phyloP scores from a whole-genome alignment of 2,888 invertebrate species.

The Opisthograptis luteolata region DNA sequence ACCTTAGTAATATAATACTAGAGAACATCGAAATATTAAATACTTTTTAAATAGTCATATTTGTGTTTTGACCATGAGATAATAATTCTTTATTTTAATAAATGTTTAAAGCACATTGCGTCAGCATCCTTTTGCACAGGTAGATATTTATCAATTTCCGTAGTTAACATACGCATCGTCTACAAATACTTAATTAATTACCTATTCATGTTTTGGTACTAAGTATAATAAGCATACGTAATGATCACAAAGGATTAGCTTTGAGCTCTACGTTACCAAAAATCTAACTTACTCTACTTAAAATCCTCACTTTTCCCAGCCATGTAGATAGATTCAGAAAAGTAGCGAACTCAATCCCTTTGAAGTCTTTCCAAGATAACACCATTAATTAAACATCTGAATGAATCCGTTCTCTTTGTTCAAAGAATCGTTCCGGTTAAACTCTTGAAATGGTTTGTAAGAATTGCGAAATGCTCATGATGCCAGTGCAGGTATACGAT shows the following conservation, averaged over 20 bases:
- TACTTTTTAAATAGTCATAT: too few species aligned
- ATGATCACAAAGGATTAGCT: too few species aligned
- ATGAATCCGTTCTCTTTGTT: conserved; percentile 24
- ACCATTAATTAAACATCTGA: conserved; percentile 4
- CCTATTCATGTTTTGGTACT: too few species aligned
- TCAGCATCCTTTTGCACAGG: conserved; percentile 11
- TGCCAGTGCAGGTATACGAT: conserved; percentile 50
- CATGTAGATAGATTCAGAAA: not conserved
- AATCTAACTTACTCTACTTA: not conserved
- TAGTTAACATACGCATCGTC: not conserved
- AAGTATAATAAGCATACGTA: too few species aligned
- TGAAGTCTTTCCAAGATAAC: not conserved
- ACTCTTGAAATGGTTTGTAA: conserved; percentile 37
- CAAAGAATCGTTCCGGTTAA: conserved; percentile 32
- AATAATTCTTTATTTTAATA: conserved; percentile 4
- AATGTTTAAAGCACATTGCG: conserved; percentile 1
- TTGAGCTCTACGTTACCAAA: too few species aligned
- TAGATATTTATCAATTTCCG: conserved; percentile 4
- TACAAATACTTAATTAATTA: too few species aligned
- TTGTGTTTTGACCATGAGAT: conserved; percentile 18
- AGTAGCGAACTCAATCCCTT: not conserved
- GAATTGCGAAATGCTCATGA: conserved; percentile 52
- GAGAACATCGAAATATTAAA: too few species aligned
- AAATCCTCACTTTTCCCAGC: not conserved
- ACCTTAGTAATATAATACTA: too few species aligned